phyloP scores from a whole-genome alignment of 1,140 invertebrate species.

The Heterodera schachtii region DNA sequence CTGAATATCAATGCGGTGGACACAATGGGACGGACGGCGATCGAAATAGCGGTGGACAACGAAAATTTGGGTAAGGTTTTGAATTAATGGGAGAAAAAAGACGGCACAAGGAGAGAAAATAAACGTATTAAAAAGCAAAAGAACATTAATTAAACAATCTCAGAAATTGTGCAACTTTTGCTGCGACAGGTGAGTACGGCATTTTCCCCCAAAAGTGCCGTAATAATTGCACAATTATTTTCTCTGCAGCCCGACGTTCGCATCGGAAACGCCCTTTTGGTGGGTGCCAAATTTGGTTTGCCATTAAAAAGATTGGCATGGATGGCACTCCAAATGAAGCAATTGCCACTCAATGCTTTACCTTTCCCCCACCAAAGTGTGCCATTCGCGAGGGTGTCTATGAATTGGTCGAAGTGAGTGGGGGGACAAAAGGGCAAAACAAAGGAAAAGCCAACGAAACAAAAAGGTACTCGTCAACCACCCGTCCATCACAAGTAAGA shows the following conservation, averaged over 20 bases:
- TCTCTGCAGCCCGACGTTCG: slow-evolving; percentile 64
- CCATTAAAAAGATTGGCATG: background rate
- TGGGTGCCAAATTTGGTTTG: background rate
- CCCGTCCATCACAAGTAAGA: slow-evolving; percentile 66
- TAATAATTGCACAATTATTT: background rate
- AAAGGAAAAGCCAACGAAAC: background rate
- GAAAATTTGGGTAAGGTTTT: slow-evolving; percentile 63
- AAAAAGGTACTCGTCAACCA: slow-evolving; percentile 71
- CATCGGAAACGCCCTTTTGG: slow-evolving; percentile 68
- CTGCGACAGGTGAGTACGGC: slow-evolving; percentile 63
- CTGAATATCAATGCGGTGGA: slow-evolving; percentile 72
- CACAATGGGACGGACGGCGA: slow-evolving; percentile 70
- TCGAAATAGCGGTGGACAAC: slow-evolving; percentile 70
- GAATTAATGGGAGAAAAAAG: background rate
- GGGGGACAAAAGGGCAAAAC: background rate
- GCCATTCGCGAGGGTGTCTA: slow-evolving; percentile 71
- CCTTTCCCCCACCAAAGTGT: slow-evolving; percentile 51
- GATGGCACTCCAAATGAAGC: background rate
- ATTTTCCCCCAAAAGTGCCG: background rate
- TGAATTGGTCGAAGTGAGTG: slow-evolving; percentile 46
- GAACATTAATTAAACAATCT: slow-evolving; percentile 13
- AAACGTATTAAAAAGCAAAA: background rate
- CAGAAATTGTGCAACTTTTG: slow-evolving; percentile 68
- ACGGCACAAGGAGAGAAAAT: too few species aligned
- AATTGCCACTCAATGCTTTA: background rate